Percentiles rank a stretch among this genome's conserved stretches.
Conservation (phyloP, 2,888 invertebrate species). For the Drosophila parthenogenetica region DNA sequence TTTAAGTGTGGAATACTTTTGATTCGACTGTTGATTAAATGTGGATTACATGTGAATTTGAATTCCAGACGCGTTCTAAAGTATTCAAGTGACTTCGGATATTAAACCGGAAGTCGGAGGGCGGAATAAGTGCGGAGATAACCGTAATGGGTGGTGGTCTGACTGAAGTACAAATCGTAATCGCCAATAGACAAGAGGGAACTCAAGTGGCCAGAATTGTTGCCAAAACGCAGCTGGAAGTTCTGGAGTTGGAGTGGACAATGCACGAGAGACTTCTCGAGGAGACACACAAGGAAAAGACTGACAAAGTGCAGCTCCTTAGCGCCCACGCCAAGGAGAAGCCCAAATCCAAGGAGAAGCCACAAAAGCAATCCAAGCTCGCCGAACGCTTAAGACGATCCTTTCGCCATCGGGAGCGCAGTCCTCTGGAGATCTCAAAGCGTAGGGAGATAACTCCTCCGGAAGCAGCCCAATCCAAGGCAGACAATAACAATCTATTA, state of each 20-base stretch:
- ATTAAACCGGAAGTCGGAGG: not conserved
- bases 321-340: conserved; percentile 69
- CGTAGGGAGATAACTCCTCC: conserved; percentile 42
- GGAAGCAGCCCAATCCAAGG: conserved; percentile 34
- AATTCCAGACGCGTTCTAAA: too few species aligned
- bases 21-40: not conserved
- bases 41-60: too few species aligned
- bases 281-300: conserved; percentile 69
- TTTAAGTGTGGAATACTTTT: not conserved
- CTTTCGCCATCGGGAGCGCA: conserved; percentile 79
- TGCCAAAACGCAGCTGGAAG: conserved; percentile 29
- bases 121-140: not conserved
- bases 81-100: not conserved
- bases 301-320: conserved; percentile 68
- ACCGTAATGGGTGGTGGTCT: conserved; percentile 84
- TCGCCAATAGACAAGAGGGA: conserved; percentile 51
- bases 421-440: conserved; percentile 70
- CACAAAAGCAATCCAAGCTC: conserved; percentile 77
- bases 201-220: conserved; percentile 25
- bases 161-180: conserved; percentile 77
- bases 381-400: conserved; percentile 81
- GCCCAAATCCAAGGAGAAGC: conserved; percentile 51
- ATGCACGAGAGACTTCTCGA: conserved; percentile 82
- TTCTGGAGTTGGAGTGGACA: conserved; percentile 37
- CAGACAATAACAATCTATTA: conserved; percentile 51